Base-by-base conservation (phyloP, 2,113 vertebrate species). In the Oxyruncus cristatus region DNA sequence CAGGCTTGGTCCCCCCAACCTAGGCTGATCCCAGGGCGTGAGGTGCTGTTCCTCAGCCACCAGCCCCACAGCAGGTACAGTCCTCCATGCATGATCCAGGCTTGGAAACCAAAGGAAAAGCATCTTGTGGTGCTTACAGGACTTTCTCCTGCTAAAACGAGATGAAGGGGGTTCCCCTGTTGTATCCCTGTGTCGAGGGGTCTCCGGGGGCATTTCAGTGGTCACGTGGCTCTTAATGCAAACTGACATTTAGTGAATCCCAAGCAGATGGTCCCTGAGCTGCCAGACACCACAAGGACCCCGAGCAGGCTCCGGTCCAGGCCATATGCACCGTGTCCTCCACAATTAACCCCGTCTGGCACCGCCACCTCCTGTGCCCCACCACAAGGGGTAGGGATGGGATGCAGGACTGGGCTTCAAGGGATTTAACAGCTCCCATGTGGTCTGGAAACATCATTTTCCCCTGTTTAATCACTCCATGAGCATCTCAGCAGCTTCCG, bases 221-320 rank as follows among this genome's bases (percentile, higher is more conserved):
- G 65, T 88, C 11, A 3, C 2, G 1, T 53, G 21, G 59, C 92
- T 96, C 96, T 66, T 88, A 96, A 97, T 93, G 89, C 5, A 14
- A 86, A 71, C 0, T 95, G 93, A 92, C 70, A 49, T 84, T 46
- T 21, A 19, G 77, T 26, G 63, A 89, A 68, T 76, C 70, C 41
- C 58, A 86, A 79, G 33, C 98, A 98, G 97, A 97, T 97, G 97
- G 93, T 78, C 85, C n/a, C 46, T 14, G 50, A 97, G 84, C 78
- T 72, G 75, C 92, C 88, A 65, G 78, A 92, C 84, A 66, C 75
- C 53, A 9, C 42, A 24, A 86, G 77, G 71, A 89, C 80, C 83
- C 81, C 56, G 11, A 83, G 85, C 89, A 37, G 78, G 7, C 75
- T 75, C 58, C 33, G 16, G 59, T 71, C 85, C 74, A 3, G 35